Conservation (phyloP, 2,797 vertebrate genomes). For the Scolopax rusticola region DNA sequence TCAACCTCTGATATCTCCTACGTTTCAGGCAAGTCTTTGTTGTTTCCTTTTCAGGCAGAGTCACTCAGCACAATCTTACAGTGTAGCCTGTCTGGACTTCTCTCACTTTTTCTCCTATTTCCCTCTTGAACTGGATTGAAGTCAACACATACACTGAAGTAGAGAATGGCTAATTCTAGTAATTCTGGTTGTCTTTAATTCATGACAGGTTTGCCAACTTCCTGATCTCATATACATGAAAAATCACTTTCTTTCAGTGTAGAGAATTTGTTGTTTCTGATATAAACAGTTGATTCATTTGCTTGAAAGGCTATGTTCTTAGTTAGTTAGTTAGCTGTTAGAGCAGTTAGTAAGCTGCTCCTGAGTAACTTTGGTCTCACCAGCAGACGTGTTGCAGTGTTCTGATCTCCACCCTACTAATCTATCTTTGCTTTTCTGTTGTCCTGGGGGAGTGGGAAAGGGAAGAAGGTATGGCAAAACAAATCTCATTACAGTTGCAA, state of each 20-base stretch:
- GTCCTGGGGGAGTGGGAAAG: neutral
- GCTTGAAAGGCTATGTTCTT: neutral
- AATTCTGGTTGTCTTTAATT: neutral
- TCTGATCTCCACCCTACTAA: neutral
- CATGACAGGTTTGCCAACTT: neutral
- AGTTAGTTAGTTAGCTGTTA: too few relatives aligned
- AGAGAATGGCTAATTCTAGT: neutral
- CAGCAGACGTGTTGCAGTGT: neutral
- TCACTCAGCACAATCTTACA: neutral
- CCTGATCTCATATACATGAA: neutral
- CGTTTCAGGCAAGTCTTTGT: slow-evolving; percentile 2
- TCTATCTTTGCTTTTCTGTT: neutral
- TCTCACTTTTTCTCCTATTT: neutral
- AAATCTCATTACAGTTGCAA: neutral
- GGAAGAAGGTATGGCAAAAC: neutral
- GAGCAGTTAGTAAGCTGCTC: neutral
- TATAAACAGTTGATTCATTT: neutral
- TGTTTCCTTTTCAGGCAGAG: neutral
- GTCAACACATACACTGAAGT: neutral
- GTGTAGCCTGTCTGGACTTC: neutral
- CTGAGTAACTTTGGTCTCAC: neutral
- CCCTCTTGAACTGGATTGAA: neutral
- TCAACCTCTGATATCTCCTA: neutral
- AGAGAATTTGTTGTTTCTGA: neutral
- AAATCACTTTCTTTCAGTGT: neutral